phyloP scores from a whole-genome alignment of 2,888 invertebrate genomes.

The Smittia sp. region DNA sequence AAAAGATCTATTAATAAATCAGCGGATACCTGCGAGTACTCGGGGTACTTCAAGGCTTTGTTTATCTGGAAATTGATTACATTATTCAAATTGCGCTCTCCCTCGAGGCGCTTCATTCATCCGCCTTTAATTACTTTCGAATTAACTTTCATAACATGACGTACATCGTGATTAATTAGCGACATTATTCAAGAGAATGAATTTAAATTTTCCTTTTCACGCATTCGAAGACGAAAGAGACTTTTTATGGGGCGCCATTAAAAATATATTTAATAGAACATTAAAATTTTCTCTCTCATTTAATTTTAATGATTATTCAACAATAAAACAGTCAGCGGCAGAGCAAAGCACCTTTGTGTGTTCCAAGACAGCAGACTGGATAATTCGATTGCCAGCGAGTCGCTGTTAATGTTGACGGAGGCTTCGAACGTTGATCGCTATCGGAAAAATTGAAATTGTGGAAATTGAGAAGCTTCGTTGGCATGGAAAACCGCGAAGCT shows the following conservation, averaged over 20 bases:
- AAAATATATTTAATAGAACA: background rate
- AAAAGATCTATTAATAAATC: too few relatives aligned
- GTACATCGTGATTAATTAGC: conserved; percentile 39
- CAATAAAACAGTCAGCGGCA: background rate
- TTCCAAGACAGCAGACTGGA: too few relatives aligned
- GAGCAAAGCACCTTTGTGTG: background rate
- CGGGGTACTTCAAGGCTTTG: too few relatives aligned
- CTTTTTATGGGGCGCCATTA: background rate
- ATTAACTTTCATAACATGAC: conserved; percentile 26
- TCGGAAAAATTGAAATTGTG: too few relatives aligned
- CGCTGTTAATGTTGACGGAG: too few relatives aligned
- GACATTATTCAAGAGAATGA: background rate
- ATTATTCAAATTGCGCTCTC: background rate
- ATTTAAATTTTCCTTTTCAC: background rate
- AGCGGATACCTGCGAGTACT: too few relatives aligned
- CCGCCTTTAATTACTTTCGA: conserved; percentile 33
- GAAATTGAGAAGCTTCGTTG: too few relatives aligned
- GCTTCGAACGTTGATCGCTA: too few relatives aligned
- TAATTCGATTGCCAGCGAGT: too few relatives aligned
- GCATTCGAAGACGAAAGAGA: background rate
- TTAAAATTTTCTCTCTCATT: conserved; percentile 19
- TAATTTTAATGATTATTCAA: conserved; percentile 5
- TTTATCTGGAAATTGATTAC: too few relatives aligned
- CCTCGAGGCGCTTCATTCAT: background rate
- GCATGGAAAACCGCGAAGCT: too few relatives aligned